These are phyloP conservation scores for Tachyglossus aculeatus DNA, from an alignment of 2,797 vertebrate genomes.

Conservation along the genomic window DNA sequence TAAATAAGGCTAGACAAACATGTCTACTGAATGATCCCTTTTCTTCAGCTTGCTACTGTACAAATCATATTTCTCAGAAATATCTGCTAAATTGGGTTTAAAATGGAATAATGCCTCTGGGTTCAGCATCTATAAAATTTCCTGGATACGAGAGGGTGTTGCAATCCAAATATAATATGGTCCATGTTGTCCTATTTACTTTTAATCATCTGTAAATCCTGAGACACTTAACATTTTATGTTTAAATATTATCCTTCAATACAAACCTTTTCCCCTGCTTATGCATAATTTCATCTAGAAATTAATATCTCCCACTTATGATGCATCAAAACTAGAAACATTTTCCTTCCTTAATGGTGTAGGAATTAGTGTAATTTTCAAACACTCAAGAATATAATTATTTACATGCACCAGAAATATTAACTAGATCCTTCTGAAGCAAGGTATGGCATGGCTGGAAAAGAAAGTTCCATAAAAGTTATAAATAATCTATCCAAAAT, in stretches of 20 bases:
- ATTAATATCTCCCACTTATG: conserved; percentile 50
- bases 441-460: conserved; percentile 26
- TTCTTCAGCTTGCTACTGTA: conserved; percentile 32
- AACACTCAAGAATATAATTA: conserved; percentile 62
- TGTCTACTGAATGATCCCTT: conserved; percentile 7
- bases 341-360: conserved; percentile 56
- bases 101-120: conserved; percentile 23
- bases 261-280: conserved; percentile 39
- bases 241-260: conserved; percentile 37
- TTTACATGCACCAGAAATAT: conserved; percentile 64
- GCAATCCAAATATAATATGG: conserved; percentile 22
- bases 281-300: conserved; percentile 51
- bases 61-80: conserved; percentile 12
- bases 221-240: conserved; percentile 48
- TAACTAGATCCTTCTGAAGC: conserved; percentile 52
- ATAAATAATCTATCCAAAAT: not conserved
- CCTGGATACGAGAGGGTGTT: not conserved
- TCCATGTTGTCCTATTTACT: conserved; percentile 19
- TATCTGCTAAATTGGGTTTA: conserved; percentile 5
- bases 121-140: conserved; percentile 14
- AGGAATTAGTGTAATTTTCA: conserved; percentile 66
- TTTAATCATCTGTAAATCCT: conserved; percentile 53
- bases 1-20: conserved; percentile 17
- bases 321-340: conserved; percentile 55
- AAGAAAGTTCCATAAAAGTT: conserved; percentile 15